Evolutionary conservation across 2,888 invertebrate genomes (phyloP).

Genomic region (Stenoptilia bipunctidactyla): DNA sequence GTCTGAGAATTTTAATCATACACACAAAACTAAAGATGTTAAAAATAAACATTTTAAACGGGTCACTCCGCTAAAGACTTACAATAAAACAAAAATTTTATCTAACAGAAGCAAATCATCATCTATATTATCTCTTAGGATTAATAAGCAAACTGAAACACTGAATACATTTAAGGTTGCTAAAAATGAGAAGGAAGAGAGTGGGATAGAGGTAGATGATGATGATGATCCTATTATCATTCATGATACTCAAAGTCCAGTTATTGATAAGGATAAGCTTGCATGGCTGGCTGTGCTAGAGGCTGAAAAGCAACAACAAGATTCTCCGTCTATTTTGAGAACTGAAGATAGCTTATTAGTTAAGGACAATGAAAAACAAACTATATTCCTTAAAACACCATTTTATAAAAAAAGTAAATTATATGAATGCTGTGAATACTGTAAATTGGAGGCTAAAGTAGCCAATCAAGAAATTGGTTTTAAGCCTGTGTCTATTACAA

Average conservation of each 20-base stretch:
- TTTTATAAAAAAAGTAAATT: slow-evolving; percentile 35
- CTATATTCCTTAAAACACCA: slow-evolving; percentile 26
- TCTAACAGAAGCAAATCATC: slow-evolving; percentile 3
- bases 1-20: background rate
- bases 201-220: slow-evolving; percentile 41
- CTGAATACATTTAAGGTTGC: background rate
- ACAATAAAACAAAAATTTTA: slow-evolving; percentile 8
- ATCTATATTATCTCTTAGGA: background rate
- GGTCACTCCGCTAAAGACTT: slow-evolving; percentile 9
- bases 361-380: background rate
- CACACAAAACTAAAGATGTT: slow-evolving; percentile 9
- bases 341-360: background rate
- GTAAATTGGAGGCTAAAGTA: too few species aligned
- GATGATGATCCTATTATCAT: slow-evolving; percentile 37
- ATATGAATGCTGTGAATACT: background rate
- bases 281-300: slow-evolving; percentile 40
- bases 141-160: background rate
- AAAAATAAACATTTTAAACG: slow-evolving; percentile 14
- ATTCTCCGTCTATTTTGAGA: background rate
- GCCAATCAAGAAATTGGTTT: background rate
- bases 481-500: slow-evolving; percentile 27
- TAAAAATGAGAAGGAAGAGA: slow-evolving; percentile 24
- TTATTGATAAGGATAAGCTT: slow-evolving; percentile 42
- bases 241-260: slow-evolving; percentile 32
- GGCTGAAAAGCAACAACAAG: slow-evolving; percentile 25